Conservation (phyloP, 2,888 invertebrate genomes). For the Aphrophora alni region DNA sequence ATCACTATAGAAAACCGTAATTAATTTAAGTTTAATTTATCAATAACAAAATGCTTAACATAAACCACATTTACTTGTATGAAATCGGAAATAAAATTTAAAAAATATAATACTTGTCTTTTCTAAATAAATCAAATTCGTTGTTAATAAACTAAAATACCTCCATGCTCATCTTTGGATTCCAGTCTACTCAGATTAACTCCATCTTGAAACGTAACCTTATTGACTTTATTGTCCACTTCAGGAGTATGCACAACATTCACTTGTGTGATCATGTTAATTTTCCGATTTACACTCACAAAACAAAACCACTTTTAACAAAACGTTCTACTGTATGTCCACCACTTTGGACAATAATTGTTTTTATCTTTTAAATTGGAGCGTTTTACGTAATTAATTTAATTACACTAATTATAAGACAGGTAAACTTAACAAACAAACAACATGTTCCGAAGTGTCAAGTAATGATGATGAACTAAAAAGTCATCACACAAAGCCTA, state of each 20-base stretch:
- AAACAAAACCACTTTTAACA: neutral
- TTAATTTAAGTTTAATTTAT: too few species aligned
- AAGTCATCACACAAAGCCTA: neutral
- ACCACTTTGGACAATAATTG: neutral
- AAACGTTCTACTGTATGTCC: neutral
- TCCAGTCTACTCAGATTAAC: neutral
- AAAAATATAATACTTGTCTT: too few species aligned
- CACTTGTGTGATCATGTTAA: neutral
- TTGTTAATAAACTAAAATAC: neutral
- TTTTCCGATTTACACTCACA: neutral
- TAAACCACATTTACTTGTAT: too few species aligned
- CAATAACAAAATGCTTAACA: too few species aligned
- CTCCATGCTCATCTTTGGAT: neutral
- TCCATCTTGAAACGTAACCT: neutral
- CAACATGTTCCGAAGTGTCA: neutral
- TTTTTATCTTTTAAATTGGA: neutral
- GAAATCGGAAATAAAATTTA: too few species aligned
- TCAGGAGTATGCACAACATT: neutral
- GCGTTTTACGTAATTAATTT: neutral
- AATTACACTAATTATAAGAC: neutral
- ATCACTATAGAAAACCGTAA: too few species aligned
- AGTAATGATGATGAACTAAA: neutral
- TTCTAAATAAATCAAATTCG: too few species aligned
- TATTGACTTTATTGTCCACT: neutral
- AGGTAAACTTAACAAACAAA: neutral